phyloP scores from a whole-genome alignment of 2,113 vertebrate genomes.

The Emydocephalus ijimae region DNA sequence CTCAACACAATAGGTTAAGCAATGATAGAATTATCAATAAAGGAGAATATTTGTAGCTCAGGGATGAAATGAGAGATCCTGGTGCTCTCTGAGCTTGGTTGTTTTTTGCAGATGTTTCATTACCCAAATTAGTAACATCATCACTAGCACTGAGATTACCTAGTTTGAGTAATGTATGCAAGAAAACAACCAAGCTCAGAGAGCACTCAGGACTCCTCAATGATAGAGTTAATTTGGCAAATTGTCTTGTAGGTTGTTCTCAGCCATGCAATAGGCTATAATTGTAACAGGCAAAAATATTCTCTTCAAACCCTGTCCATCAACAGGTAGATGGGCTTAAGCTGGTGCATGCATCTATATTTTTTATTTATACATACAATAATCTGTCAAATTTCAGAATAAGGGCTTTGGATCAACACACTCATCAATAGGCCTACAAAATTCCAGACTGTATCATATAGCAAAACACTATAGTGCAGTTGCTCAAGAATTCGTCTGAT shows the following conservation, averaged over 20 bases:
- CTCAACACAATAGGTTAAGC: neutral
- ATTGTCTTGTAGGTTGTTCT: neutral
- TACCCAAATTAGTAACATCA: too few relatives aligned
- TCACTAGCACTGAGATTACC: too few relatives aligned
- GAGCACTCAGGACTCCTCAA: too few relatives aligned
- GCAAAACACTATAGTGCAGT: neutral
- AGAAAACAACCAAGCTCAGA: too few relatives aligned
- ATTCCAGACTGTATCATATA: neutral
- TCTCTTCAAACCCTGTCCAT: neutral
- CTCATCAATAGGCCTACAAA: neutral
- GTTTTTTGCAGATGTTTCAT: too few relatives aligned
- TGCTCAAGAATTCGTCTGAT: neutral
- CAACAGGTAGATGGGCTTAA: neutral
- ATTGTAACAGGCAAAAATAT: neutral
- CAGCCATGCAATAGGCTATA: neutral
- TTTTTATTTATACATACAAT: neutral
- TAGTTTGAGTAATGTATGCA: too few relatives aligned
- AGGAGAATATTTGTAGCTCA: too few relatives aligned
- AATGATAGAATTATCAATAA: neutral
- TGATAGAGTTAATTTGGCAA: neutral
- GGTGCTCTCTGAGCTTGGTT: too few relatives aligned
- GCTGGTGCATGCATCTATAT: neutral
- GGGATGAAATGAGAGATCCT: too few relatives aligned
- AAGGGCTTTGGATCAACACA: neutral
- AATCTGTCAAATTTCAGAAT: neutral